These are phyloP conservation scores for Lacerta viridis DNA, from an alignment of 2,797 vertebrate species.

Conservation along the genomic window DNA sequence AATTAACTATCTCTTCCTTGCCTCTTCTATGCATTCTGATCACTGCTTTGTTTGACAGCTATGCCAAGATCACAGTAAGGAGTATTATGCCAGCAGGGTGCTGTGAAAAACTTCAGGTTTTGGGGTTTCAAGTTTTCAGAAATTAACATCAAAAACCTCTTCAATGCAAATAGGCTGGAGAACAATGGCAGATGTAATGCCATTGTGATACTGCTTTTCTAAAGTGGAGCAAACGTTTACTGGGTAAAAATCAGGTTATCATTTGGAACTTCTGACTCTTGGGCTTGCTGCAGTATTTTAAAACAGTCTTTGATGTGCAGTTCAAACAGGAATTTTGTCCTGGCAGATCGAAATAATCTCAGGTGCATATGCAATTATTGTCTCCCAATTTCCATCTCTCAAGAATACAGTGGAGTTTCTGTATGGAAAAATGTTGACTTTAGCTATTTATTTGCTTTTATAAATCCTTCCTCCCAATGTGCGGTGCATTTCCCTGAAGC, in stretches of 20 bases:
- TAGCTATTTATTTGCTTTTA: constrained; percentile 56
- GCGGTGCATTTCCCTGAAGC: constrained; percentile 34
- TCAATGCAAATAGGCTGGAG: constrained; percentile 72
- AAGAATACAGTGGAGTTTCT: constrained; percentile 74
- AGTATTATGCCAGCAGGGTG: constrained; percentile 5
- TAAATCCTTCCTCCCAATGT: constrained; percentile 62
- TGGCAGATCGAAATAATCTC: constrained; percentile 71
- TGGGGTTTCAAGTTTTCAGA: constrained; percentile 30
- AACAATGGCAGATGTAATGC: constrained; percentile 72
- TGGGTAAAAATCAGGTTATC: constrained; percentile 74
- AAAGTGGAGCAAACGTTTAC: constrained; percentile 63
- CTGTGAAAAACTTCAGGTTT: constrained; percentile 35
- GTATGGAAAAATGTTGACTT: constrained; percentile 62
- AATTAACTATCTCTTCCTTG: not conserved
- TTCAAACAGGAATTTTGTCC: constrained; percentile 75
- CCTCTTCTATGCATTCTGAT: not conserved
- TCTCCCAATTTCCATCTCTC: constrained; percentile 64
- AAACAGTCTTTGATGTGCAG: constrained; percentile 73
- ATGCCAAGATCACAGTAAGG: accelerated
- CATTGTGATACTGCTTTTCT: constrained; percentile 61
- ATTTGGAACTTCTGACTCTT: constrained; percentile 68
- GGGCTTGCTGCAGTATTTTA: constrained; percentile 72
- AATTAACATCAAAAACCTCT: constrained; percentile 65
- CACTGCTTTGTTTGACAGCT: not conserved
- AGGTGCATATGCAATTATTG: constrained; percentile 50